A percentile compares a stretch with the other conserved stretches of the same genome.
Evolutionary conservation across 2,888 invertebrate species (phyloP).

Genomic region (Chorisops tibialis): DNA sequence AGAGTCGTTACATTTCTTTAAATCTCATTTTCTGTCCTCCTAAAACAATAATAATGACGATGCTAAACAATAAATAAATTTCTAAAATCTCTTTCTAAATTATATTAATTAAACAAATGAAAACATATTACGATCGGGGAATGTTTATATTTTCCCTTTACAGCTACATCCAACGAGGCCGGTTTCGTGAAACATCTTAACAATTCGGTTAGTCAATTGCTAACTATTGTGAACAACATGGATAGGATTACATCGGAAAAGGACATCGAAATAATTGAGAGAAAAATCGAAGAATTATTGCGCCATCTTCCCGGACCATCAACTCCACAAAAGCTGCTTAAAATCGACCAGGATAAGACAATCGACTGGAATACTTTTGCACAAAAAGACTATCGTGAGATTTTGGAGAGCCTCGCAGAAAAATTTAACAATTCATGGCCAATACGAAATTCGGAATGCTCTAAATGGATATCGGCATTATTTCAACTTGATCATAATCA

Average conservation of each 20-base stretch:
- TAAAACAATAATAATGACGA: no score
- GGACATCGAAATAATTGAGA: slow-evolving; percentile 45
- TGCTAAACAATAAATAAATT: no score
- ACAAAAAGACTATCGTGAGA: slow-evolving; percentile 53
- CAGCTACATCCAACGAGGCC: slow-evolving; percentile 38
- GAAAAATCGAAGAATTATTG: slow-evolving; percentile 43
- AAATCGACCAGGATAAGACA: slow-evolving; percentile 52
- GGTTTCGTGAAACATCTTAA: neutral
- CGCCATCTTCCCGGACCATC: slow-evolving; percentile 51
- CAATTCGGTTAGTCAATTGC: neutral
- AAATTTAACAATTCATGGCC: slow-evolving; percentile 62
- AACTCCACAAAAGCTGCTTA: slow-evolving; percentile 64
- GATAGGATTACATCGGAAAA: slow-evolving; percentile 45
- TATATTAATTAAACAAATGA: neutral
- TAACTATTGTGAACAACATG: slow-evolving; percentile 33
- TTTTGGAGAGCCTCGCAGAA: slow-evolving; percentile 55
- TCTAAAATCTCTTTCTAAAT: no score
- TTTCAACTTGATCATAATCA: slow-evolving; percentile 45
- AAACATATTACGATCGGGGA: slow-evolving; percentile 24
- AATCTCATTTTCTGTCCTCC: no score
- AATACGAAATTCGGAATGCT: slow-evolving; percentile 34
- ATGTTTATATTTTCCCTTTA: slow-evolving; percentile 43
- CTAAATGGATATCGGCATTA: slow-evolving; percentile 38
- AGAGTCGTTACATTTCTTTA: no score
- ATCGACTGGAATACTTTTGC: slow-evolving; percentile 48